phyloP scores from a whole-genome alignment of 2,113 vertebrate genomes.

The Copsychus sechellarum region DNA sequence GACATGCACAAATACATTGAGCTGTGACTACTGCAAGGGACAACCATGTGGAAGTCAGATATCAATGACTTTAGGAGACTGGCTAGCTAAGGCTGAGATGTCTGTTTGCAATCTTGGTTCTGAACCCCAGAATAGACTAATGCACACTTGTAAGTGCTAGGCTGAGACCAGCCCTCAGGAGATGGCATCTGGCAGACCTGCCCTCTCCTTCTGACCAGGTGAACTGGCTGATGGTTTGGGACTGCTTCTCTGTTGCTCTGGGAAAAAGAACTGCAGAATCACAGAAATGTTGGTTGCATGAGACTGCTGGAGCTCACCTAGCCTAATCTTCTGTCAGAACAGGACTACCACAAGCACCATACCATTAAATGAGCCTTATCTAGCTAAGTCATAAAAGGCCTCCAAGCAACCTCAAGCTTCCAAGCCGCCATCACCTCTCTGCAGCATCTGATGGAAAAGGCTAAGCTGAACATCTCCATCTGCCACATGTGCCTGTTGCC shows the following conservation, averaged over 20 bases:
- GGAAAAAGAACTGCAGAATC: background rate
- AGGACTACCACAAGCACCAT: background rate
- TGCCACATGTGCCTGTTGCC: fast-evolving
- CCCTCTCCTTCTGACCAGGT: background rate
- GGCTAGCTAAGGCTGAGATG: background rate
- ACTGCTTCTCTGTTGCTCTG: background rate
- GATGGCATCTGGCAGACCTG: background rate
- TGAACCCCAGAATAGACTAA: background rate
- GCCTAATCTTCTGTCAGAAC: background rate
- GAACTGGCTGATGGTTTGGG: background rate
- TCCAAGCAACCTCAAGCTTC: background rate
- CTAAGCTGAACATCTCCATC: background rate
- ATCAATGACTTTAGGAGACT: background rate
- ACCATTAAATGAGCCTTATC: background rate
- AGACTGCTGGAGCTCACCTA: background rate
- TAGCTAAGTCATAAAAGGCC: background rate
- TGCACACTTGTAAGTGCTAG: background rate
- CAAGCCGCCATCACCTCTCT: background rate
- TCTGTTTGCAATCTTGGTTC: background rate
- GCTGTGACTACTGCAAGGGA: background rate
- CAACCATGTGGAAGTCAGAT: background rate
- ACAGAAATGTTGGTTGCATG: background rate
- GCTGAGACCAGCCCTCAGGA: background rate
- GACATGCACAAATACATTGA: background rate
- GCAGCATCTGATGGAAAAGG: background rate